Base-by-base conservation (phyloP, 2,797 vertebrate species). In the Potorous gilbertii region DNA sequence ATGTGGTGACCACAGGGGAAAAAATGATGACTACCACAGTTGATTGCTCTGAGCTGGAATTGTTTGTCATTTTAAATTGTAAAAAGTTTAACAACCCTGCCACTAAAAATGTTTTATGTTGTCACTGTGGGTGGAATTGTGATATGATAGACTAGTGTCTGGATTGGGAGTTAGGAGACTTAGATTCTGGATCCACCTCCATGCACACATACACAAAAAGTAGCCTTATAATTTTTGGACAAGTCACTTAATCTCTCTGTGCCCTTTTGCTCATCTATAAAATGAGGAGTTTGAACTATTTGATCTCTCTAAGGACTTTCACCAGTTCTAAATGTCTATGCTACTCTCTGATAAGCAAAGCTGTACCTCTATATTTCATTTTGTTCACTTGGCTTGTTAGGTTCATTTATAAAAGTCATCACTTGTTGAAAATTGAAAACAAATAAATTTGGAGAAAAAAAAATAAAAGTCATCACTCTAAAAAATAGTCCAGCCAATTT, bases 171-270 rank as follows among this genome's bases (percentile, higher is more conserved):
- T 21, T 91, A 40, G 87, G 29, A 56, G 56, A 81, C 40, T 46
- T 93, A 21, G 56, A 54, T 46, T 89, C 3, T 28, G 14, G 0
- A 54, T 46, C 52, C 59, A 90, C 2, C 57, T 91, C 92, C 92
- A 6, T 5, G 52, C 52, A 52, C 52, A 52, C 52, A 52, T 5
- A 52, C 5, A 6, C n/a, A 66, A 62, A 95, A 94, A 92, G 91
- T 95, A 62, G 57, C 91, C 34, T 55, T 62, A 9, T 87, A 87
- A 94, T 92, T 91, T 93, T 93, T 92, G 55, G 90, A 6, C 24
- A 91, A 93, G 56, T 6, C 74, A 92, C 90, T 94, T 91, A 93
- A 94, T 31, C 93, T 93, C 93, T 94, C 34, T 91, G 93, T 90
- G 81, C 52, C 34, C 62, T 81, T n/a, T 96, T 95, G 95, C 40